These are phyloP conservation scores for Puntigrus tetrazona DNA, from an alignment of 2,113 vertebrate species.

Conservation along the genomic window DNA sequence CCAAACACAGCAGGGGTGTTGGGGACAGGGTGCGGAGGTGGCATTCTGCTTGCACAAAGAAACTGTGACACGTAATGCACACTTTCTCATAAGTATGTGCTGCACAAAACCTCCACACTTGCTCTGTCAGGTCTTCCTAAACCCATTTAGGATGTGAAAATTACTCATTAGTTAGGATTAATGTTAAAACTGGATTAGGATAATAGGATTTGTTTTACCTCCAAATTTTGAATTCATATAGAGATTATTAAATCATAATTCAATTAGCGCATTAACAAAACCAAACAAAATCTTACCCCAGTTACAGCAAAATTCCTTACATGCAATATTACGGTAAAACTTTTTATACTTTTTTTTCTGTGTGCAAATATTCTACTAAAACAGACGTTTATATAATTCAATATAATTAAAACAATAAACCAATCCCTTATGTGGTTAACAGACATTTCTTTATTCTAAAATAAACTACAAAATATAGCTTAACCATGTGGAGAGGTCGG, in stretches of 20 bases:
- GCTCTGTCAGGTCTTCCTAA: background rate
- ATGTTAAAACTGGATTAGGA: constrained; percentile 14
- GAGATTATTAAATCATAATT: background rate
- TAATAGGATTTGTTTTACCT: constrained; percentile 20
- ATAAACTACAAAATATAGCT: background rate
- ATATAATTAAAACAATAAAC: background rate
- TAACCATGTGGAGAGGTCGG: background rate
- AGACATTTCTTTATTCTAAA: background rate
- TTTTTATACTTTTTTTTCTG: background rate
- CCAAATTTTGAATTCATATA: background rate
- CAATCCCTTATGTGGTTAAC: background rate
- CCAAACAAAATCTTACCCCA: background rate
- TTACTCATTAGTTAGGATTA: constrained; percentile 3
- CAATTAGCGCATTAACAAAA: background rate
- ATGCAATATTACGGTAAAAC: background rate
- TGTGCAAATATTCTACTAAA: background rate
- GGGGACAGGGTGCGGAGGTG: constrained; percentile 53
- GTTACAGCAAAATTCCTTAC: background rate
- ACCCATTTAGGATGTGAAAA: background rate
- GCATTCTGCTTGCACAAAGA: constrained; percentile 75
- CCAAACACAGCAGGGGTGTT: constrained; percentile 70
- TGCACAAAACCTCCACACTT: constrained; percentile 63
- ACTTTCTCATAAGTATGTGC: constrained; percentile 53
- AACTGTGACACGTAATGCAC: constrained; percentile 22
- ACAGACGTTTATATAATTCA: background rate